A percentile compares a stretch with the other conserved stretches of the same genome.
phyloP scores from a whole-genome alignment of 2,888 invertebrate species.

The Caenorhabditis drosophilae region DNA sequence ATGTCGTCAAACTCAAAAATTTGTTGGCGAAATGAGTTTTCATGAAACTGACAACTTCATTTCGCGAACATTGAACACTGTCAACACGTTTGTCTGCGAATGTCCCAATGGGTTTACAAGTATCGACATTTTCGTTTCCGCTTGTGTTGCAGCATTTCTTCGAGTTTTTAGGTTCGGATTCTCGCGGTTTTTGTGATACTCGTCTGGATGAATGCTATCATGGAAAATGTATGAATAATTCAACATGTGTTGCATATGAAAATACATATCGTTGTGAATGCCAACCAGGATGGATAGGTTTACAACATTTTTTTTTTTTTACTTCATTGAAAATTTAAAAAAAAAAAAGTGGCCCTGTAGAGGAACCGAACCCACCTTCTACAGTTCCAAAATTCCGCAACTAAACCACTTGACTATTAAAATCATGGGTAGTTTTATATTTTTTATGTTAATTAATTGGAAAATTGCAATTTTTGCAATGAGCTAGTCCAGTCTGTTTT shows the following conservation, averaged over 20 bases:
- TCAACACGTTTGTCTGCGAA: conserved; percentile 64
- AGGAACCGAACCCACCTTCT: no score
- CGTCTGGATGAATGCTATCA: conserved; percentile 62
- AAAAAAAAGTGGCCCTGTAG: not conserved
- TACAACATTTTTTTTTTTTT: not conserved
- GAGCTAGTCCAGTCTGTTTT: no score
- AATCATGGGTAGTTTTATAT: no score
- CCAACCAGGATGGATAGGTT: conserved; percentile 56
- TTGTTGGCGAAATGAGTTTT: conserved; percentile 46
- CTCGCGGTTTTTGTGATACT: conserved; percentile 49
- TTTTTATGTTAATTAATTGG: no score
- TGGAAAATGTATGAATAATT: conserved; percentile 60
- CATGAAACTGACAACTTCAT: conserved; percentile 66
- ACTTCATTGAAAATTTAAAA: not conserved
- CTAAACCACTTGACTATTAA: not conserved
- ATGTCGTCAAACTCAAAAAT: conserved; percentile 62
- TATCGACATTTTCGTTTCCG: no score
- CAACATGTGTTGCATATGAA: conserved; percentile 61
- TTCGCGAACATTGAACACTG: conserved; percentile 57
- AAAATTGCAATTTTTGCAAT: no score
- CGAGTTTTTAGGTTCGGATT: not conserved
- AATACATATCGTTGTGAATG: conserved; percentile 62
- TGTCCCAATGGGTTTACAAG: conserved; percentile 67
- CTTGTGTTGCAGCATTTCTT: no score
- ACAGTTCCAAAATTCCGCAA: not conserved